phyloP scores from a whole-genome alignment of 1,140 invertebrate species.

The Dermatophagoides farinae region DNA sequence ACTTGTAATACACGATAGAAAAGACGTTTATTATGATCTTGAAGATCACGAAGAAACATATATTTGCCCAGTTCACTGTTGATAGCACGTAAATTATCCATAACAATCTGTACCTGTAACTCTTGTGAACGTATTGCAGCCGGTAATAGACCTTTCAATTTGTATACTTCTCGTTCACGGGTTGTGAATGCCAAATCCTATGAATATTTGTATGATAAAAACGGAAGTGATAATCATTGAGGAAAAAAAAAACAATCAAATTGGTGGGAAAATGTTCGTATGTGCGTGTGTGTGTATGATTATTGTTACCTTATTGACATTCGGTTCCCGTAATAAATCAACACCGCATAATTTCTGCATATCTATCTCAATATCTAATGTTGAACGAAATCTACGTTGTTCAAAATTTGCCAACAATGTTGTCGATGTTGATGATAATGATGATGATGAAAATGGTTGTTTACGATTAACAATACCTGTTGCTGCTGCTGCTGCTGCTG shows the following conservation, averaged over 20 bases:
- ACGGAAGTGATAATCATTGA: neutral
- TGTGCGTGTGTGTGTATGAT: too few species aligned
- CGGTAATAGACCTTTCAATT: conserved; percentile 23
- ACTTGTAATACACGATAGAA: conserved; percentile 82
- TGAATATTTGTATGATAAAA: too few species aligned
- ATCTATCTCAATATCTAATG: neutral
- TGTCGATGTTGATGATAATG: neutral
- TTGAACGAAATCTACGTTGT: neutral
- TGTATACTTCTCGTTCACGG: conserved; percentile 21
- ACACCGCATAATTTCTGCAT: neutral
- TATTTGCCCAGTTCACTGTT: conserved; percentile 22
- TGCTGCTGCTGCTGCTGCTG: neutral
- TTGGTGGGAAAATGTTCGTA: too few species aligned
- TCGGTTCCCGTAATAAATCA: conserved; percentile 8
- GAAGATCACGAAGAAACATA: conserved; percentile 22
- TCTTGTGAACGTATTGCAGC: conserved; percentile 21
- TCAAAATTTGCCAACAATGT: neutral
- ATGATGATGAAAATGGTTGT: neutral
- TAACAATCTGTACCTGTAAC: conserved; percentile 19
- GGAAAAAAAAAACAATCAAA: neutral
- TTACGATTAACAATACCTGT: neutral
- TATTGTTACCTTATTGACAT: conserved; percentile 12
- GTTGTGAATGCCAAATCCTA: conserved; percentile 23
- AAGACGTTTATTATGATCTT: conserved; percentile 85
- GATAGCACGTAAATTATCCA: conserved; percentile 21